Conservation (phyloP, 2,113 vertebrate species). For the Xiphias gladius region DNA sequence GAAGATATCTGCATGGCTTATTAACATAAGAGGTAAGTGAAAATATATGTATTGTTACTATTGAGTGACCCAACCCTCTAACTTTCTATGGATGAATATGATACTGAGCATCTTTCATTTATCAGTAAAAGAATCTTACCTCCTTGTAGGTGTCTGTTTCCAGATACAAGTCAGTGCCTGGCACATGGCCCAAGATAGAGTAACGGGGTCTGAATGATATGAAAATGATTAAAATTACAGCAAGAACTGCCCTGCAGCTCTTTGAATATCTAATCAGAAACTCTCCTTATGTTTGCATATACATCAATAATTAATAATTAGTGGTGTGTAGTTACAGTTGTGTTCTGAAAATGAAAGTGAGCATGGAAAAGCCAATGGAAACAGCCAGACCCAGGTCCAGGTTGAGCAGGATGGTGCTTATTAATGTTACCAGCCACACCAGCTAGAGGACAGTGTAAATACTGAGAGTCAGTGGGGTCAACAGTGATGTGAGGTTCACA, state of each 20-base stretch:
- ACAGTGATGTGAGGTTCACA: background rate
- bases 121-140: conserved; percentile 77
- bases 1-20: background rate
- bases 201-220: conserved; percentile 88
- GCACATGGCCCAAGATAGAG: conserved; percentile 90
- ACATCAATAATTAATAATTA: background rate
- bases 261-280: background rate
- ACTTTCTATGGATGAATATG: background rate
- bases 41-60: background rate
- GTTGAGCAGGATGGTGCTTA: conserved; percentile 89
- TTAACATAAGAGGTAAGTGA: background rate
- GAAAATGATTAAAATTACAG: conserved; percentile 20
- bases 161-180: conserved; percentile 89
- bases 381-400: conserved; percentile 91
- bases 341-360: conserved; percentile 92
- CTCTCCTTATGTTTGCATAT: background rate
- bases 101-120: background rate
- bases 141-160: conserved; percentile 86
- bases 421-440: conserved; percentile 93
- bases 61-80: background rate
- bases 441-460: conserved; percentile 73
- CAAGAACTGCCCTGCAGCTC: background rate
- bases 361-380: conserved; percentile 89
- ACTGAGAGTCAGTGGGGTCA: conserved; percentile 13
- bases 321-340: conserved; percentile 88